Evolutionary conservation across 2,113 vertebrate species (phyloP), one percentile per base, ranked within the genome.

Genomic region (Clarias batrachus): DNA sequence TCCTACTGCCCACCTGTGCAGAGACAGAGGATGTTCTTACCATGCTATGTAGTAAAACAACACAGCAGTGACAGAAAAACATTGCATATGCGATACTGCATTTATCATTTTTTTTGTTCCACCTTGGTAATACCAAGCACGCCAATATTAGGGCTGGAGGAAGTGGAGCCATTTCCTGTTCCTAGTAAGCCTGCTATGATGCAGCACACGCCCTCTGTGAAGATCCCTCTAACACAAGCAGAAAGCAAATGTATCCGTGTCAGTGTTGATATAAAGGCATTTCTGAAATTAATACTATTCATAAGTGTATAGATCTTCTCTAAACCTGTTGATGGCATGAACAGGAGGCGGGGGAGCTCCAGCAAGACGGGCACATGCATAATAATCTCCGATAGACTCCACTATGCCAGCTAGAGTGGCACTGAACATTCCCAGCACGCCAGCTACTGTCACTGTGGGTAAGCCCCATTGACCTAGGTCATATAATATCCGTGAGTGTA

Each of bases 51-150:
- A 8, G 5, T 30, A 19, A 48, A 59, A 71, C 16, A n/a, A 16
- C 10, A 76, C 30, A 17, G 21, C 23, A 25, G 65, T 16, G 16
- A 9, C 7, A 74, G n/a, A 41, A 33, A 2, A 78, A 14, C 25
- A 78, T 17, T 78, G 12, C 27, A 78, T 54, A 77, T 77, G 25
- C 33, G 30, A 59, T 59, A n/a, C 62, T 5, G 48, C 57, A 33
- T 2, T 1, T 76, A 52, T 25, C 13, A 56, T 56, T 48, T 48
- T 8, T 71, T 48, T 8, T 71, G 4, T 2, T 21, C 90, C 94
- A 99, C 97, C 97, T 99, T 99, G 0, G 98, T 99, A 92, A 99
- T 99, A 77, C 97, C 97, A 88, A 99, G 90, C 82, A 99, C 98
- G 0, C 98, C 98, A 3, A 99, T 99, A 91, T 99, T 99, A 65